phyloP scores from a whole-genome alignment of 2,888 invertebrate species.

The Zeuzera pyrina region DNA sequence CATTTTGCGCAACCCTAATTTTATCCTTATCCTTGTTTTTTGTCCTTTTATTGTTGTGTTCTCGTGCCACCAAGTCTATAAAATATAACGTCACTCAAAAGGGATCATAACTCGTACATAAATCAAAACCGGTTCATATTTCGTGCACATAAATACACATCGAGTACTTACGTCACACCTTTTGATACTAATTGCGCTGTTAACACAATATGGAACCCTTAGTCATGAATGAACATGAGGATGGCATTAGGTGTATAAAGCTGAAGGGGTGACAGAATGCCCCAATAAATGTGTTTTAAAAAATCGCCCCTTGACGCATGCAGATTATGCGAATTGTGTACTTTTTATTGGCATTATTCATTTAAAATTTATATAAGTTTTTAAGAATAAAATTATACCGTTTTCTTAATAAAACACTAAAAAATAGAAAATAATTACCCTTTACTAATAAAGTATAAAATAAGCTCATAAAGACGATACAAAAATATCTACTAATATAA shows the following conservation, averaged over 20 bases:
- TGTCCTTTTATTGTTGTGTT: background rate
- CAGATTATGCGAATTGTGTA: too few relatives aligned
- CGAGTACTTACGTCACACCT: slow-evolving; percentile 59
- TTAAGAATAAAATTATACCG: too few relatives aligned
- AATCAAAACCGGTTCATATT: slow-evolving; percentile 49
- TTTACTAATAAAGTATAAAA: too few relatives aligned
- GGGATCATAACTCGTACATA: slow-evolving; percentile 39
- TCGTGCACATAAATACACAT: slow-evolving; percentile 51
- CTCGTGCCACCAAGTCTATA: slow-evolving; percentile 25
- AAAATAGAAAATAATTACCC: too few relatives aligned
- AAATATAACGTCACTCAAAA: slow-evolving; percentile 39
- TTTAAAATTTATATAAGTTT: too few relatives aligned
- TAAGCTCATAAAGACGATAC: too few relatives aligned
- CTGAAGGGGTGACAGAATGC: slow-evolving; percentile 45
- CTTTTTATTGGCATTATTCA: too few relatives aligned
- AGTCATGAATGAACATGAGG: slow-evolving; percentile 62
- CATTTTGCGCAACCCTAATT: background rate
- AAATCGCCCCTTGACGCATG: slow-evolving; percentile 24
- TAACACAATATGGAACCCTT: slow-evolving; percentile 53
- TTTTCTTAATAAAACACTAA: too few relatives aligned
- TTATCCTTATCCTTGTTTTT: background rate
- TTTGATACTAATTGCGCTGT: slow-evolving; percentile 61
- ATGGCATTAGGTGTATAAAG: slow-evolving; percentile 30
- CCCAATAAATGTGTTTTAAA: slow-evolving; percentile 41
- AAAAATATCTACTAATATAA: too few relatives aligned